Evolutionary conservation across 2,797 vertebrate genomes (phyloP).

Genomic region (Peromyscus eremicus): DNA sequence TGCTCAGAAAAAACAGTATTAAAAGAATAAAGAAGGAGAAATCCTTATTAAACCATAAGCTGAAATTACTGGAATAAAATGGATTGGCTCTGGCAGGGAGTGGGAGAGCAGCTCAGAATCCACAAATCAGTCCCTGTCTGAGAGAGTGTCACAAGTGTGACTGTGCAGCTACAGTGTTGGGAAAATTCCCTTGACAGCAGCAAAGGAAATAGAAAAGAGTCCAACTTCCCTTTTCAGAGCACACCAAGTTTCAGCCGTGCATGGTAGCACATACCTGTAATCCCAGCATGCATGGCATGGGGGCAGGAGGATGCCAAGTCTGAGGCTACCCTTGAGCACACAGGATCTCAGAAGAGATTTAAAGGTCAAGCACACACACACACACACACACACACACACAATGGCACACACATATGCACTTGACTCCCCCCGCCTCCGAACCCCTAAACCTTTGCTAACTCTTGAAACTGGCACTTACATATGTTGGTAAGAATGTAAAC

Average conservation of each 20-base stretch:
- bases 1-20: conserved; percentile 16
- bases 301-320: background rate
- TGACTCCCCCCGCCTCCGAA: background rate
- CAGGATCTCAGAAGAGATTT: background rate
- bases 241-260: background rate
- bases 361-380: background rate
- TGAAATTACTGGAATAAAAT: background rate
- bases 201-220: background rate
- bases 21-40: background rate
- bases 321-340: background rate
- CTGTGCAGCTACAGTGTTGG: background rate
- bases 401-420: background rate
- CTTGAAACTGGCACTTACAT: background rate
- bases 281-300: too few species aligned
- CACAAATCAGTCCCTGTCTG: background rate
- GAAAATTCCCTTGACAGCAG: background rate
- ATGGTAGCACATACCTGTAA: background rate
- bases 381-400: background rate
- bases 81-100: background rate
- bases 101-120: background rate
- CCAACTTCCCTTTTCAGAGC: background rate
- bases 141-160: background rate
- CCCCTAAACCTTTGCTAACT: background rate
- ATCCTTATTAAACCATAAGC: background rate
- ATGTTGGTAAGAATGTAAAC: background rate